These are phyloP conservation scores for Caenorhabditis sulstoni DNA, from an alignment of 2,888 invertebrate genomes.

Conservation along the genomic window DNA sequence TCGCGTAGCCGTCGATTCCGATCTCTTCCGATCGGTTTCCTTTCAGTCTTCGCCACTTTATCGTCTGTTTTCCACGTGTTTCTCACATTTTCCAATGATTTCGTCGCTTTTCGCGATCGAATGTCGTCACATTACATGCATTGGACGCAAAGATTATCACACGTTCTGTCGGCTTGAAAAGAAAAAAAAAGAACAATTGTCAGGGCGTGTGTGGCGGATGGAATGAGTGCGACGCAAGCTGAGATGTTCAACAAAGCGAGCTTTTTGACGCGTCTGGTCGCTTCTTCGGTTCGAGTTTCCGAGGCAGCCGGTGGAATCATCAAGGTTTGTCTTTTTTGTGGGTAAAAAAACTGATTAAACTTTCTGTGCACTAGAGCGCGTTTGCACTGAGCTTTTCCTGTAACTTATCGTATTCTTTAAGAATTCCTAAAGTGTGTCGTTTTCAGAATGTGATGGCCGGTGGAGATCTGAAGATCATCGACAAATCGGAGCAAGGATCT, in stretches of 20 bases:
- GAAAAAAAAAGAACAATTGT: slow-evolving; percentile 11
- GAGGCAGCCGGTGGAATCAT: slow-evolving; percentile 82
- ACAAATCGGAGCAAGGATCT: slow-evolving; percentile 85
- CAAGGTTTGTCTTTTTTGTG: too few species aligned
- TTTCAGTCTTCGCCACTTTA: not conserved
- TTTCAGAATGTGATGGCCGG: slow-evolving; percentile 72
- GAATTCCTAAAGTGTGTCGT: too few species aligned
- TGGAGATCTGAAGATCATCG: slow-evolving; percentile 82
- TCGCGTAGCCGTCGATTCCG: not conserved
- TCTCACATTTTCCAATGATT: not conserved
- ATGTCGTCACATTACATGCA: slow-evolving; percentile 28
- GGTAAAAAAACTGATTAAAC: too few species aligned
- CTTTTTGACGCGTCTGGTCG: slow-evolving; percentile 81
- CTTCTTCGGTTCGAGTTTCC: slow-evolving; percentile 82
- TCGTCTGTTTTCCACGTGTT: slow-evolving; percentile 6
- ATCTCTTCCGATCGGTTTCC: not conserved
- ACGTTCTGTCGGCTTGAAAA: not conserved
- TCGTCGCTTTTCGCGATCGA: not conserved
- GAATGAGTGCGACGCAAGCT: slow-evolving; percentile 39
- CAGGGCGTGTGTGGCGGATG: slow-evolving; percentile 18
- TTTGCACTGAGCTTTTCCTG: too few species aligned
- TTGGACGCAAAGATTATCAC: slow-evolving; percentile 7
- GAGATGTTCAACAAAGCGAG: slow-evolving; percentile 61
- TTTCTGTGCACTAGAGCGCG: too few species aligned
- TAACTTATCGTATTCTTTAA: too few species aligned